Percentiles rank a stretch among this genome's conserved stretches.
These are phyloP conservation scores for Dryoscopus gambensis DNA, from an alignment of 2,113 vertebrate species.

Conservation along the genomic window DNA sequence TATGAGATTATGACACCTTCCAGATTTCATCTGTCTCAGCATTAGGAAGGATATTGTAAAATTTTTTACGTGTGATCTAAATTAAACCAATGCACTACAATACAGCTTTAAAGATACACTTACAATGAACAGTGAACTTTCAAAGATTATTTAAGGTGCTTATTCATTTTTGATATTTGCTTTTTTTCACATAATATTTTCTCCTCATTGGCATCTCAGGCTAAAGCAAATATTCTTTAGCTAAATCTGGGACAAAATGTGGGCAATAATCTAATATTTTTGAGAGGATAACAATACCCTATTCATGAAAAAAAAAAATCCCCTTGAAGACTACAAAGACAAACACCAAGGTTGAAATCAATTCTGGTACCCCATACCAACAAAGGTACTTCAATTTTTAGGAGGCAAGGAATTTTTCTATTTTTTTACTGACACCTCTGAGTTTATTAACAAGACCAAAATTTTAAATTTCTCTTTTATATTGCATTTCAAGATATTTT, in stretches of 20 bases:
- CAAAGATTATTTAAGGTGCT: not conserved
- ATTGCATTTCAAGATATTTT: not conserved
- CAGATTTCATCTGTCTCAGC: not conserved
- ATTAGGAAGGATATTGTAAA: not conserved
- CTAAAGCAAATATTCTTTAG: not conserved
- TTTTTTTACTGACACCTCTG: not conserved
- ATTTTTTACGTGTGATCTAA: not conserved
- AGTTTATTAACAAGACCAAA: not conserved
- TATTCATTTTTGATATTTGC: not conserved
- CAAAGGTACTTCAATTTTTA: not conserved
- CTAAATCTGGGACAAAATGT: not conserved
- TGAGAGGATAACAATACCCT: not conserved
- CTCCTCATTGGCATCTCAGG: not conserved
- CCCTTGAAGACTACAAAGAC: not conserved
- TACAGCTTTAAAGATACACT: conserved; percentile 21
- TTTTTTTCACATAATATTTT: not conserved
- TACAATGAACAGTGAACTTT: not conserved
- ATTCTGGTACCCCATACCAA: not conserved
- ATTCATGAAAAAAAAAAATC: not conserved
- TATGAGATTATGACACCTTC: not conserved
- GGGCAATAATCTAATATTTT: not conserved
- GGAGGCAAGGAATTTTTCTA: not conserved
- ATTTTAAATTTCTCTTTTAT: not conserved
- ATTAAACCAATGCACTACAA: not conserved
- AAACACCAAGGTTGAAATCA: not conserved